These are phyloP conservation scores for Lissonota sp. DNA, from an alignment of 2,888 invertebrate genomes.

Conservation along the genomic window DNA sequence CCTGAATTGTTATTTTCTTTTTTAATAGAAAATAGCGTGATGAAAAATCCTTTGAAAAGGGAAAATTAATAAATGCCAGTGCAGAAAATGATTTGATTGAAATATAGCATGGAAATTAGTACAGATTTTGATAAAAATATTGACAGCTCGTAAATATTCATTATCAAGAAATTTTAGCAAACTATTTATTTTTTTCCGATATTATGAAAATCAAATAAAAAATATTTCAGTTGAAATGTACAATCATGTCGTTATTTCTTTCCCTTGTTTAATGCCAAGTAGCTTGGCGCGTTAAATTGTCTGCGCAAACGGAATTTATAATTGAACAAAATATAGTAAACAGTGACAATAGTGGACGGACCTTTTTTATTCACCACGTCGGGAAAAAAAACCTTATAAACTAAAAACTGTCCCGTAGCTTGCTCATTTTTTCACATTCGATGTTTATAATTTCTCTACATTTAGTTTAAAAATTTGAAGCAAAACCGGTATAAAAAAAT, in stretches of 20 bases:
- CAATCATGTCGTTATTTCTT: background rate
- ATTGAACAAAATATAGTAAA: conserved; percentile 5
- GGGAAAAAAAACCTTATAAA: background rate
- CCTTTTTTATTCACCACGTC: background rate
- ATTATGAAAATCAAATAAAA: too few relatives aligned
- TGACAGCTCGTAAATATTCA: too few relatives aligned
- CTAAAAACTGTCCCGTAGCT: too few relatives aligned
- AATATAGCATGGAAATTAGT: too few relatives aligned
- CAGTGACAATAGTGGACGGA: background rate
- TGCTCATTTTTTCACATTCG: background rate
- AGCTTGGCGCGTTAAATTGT: background rate
- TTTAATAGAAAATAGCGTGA: background rate
- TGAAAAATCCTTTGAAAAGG: background rate
- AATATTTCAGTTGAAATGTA: too few relatives aligned
- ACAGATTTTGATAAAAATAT: too few relatives aligned
- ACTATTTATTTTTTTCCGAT: background rate
- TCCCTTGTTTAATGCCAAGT: conserved; percentile 11
- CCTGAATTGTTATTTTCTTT: background rate
- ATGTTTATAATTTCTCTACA: too few relatives aligned
- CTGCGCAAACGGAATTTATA: background rate
- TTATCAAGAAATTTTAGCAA: background rate
- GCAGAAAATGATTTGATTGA: too few relatives aligned
- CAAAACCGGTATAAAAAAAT: too few relatives aligned
- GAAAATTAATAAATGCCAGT: too few relatives aligned
- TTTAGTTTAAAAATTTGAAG: background rate